Evolutionary conservation across 53 echinoderm and acorn worm species (phyloP).

Genomic region (Hippasteria phrygiana): DNA sequence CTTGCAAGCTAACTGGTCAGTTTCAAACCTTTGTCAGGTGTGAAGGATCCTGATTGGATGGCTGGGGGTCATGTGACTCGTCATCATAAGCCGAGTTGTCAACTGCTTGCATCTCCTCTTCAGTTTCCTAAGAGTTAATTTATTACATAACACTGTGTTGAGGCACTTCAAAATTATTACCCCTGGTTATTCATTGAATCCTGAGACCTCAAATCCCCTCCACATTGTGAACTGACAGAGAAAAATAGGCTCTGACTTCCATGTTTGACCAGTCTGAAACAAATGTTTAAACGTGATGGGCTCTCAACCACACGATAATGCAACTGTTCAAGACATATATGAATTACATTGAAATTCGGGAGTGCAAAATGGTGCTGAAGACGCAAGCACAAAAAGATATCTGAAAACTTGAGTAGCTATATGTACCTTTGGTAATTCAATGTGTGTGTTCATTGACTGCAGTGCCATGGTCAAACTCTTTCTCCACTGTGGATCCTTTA

Average conservation of each 20-base stretch:
- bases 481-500: conserved; percentile 51
- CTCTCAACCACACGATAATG: too few species aligned
- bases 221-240: too few species aligned
- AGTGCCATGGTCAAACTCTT: conserved; percentile 54
- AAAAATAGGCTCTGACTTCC: too few species aligned
- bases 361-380: too few species aligned
- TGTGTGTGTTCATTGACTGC: conserved; percentile 59
- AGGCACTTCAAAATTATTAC: too few species aligned
- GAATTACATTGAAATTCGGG: too few species aligned
- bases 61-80: conserved; percentile 44
- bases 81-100: conserved; percentile 38
- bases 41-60: conserved; percentile 41
- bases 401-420: background rate
- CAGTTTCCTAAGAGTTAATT: conserved; percentile 29
- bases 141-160: too few species aligned
- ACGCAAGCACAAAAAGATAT: background rate
- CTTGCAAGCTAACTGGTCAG: background rate
- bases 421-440: conserved; percentile 46
- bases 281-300: too few species aligned
- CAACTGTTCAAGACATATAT: too few species aligned
- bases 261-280: too few species aligned
- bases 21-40: conserved; percentile 59
- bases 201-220: too few species aligned
- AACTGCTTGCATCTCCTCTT: conserved; percentile 56
- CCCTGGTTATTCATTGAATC: too few species aligned